These are phyloP conservation scores for cattle (Bos taurus) DNA, from an alignment of 2,113 vertebrate species.

Conservation along the genomic window ARS-UCD2.0 NC_037329.1:128008001-128008500, in stretches of 20 bases:
- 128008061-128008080: not conserved
- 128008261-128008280: not conserved
- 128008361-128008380: fast-evolving
- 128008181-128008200: not conserved
- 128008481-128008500: not conserved
- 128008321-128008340: not conserved
- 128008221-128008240: not conserved
- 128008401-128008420: not conserved
- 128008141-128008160: not conserved
- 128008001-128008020: not conserved
- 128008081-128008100: not conserved
- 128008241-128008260: not conserved
- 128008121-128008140: not conserved
- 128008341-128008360: not conserved
- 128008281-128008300: not conserved
- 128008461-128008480: not conserved
- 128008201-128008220: constrained; percentile 27
- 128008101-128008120: not conserved
- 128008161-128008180: not conserved
- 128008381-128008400: not conserved
- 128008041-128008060: not conserved
- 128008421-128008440: not conserved
- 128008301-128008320: fast-evolving
- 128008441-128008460: not conserved
- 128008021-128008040: not conserved